A percentile compares a stretch with the other conserved stretches of the same genome.
Evolutionary conservation across 2,888 invertebrate species (phyloP).

Genomic region (Parapristionchus giblindavisi): DNA sequence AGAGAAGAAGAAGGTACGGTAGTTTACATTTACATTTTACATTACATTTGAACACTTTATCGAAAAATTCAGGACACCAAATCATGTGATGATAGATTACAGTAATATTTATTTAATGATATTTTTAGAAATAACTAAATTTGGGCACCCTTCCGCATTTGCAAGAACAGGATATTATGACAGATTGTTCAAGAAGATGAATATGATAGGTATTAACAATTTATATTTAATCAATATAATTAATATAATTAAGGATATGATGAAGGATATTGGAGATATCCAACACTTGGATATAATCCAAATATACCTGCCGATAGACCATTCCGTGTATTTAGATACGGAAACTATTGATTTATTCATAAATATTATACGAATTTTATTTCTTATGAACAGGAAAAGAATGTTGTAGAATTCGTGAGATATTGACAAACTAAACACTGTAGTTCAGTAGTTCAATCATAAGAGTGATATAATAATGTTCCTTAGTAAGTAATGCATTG

Average conservation of each 20-base stretch:
- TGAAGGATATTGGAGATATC: conserved; percentile 35
- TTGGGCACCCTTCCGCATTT: conserved; percentile 28
- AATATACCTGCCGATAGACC: conserved; percentile 29
- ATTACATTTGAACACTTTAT: too few species aligned
- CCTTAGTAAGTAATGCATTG: too few species aligned
- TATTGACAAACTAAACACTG: too few species aligned
- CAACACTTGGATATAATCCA: conserved; percentile 36
- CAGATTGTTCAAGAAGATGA: conserved; percentile 34
- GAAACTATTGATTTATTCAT: conserved; percentile 7
- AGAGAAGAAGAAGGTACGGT: not conserved
- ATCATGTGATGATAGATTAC: too few species aligned
- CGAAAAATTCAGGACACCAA: too few species aligned
- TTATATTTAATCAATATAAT: not conserved
- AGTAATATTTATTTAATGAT: not conserved
- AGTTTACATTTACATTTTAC: not conserved
- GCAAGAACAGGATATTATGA: conserved; percentile 31
- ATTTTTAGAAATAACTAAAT: conserved; percentile 15
- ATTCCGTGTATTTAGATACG: conserved; percentile 27
- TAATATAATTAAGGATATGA: conserved; percentile 25
- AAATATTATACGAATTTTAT: not conserved
- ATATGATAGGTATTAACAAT: conserved; percentile 8
- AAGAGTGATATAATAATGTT: too few species aligned
- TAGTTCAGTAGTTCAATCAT: too few species aligned
- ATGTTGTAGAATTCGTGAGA: too few species aligned
- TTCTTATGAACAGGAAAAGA: conserved; percentile 2